A percentile compares a stretch with the other conserved stretches of the same genome.
These are phyloP conservation scores for Balaeniceps rex DNA, from an alignment of 2,113 vertebrate species.

Conservation along the genomic window DNA sequence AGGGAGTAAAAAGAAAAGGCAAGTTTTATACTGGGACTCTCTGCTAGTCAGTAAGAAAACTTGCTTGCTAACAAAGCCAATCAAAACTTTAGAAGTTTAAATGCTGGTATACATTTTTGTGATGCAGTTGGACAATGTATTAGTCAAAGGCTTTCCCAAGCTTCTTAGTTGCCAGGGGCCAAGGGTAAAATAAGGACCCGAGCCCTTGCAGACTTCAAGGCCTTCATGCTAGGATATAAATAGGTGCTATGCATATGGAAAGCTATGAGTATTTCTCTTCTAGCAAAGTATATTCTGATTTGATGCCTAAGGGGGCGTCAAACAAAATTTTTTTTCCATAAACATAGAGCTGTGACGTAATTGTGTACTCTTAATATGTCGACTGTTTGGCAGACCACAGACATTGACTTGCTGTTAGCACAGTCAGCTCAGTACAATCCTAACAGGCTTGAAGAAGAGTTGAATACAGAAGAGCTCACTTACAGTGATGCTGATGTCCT, in stretches of 20 bases:
- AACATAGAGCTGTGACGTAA: neutral
- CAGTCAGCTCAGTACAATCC: neutral
- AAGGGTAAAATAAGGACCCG: neutral
- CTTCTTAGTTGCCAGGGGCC: neutral
- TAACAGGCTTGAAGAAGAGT: neutral
- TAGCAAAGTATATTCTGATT: neutral
- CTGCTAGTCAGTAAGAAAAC: neutral
- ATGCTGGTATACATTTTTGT: neutral
- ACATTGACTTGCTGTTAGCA: neutral
- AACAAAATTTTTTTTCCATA: constrained; percentile 30
- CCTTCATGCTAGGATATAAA: neutral
- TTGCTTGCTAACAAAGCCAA: neutral
- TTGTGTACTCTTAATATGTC: neutral
- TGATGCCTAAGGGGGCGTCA: constrained; percentile 17
- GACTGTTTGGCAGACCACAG: neutral
- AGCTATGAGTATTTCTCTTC: neutral
- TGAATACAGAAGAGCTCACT: constrained; percentile 29
- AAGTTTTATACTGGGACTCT: neutral
- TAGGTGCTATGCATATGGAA: neutral
- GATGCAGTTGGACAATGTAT: neutral
- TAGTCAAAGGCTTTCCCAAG: neutral
- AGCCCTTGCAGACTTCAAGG: neutral
- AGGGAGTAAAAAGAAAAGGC: neutral
- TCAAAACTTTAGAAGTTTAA: neutral
- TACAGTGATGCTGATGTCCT: constrained; percentile 89